phyloP scores from a whole-genome alignment of 2,113 vertebrate genomes.

The Trachemys scripta region DNA sequence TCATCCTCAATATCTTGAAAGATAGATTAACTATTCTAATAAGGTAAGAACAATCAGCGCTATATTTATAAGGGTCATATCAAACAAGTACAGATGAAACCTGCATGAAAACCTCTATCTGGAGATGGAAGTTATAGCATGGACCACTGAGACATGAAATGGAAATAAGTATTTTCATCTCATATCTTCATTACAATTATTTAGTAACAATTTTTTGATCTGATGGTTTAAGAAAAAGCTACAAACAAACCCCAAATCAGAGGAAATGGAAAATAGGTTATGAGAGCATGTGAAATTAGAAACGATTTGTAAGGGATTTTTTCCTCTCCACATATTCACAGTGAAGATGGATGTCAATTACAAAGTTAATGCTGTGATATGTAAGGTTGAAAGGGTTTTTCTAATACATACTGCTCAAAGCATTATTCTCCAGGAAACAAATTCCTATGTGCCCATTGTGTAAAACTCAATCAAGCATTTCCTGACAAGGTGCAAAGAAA shows the following conservation, averaged over 20 bases:
- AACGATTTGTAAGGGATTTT: neutral
- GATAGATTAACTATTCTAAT: neutral
- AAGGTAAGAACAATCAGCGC: neutral
- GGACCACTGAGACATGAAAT: neutral
- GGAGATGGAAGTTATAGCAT: neutral
- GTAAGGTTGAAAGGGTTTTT: conserved; percentile 37
- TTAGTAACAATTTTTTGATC: neutral
- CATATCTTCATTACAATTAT: neutral
- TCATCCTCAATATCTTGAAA: neutral
- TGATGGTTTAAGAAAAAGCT: neutral
- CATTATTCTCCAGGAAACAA: conserved; percentile 56
- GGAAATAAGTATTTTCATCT: neutral
- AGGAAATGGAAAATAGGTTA: neutral
- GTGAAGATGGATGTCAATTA: conserved; percentile 45
- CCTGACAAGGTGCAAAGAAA: conserved; percentile 44
- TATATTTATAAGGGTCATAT: neutral
- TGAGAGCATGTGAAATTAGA: conserved; percentile 19
- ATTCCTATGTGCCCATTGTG: neutral
- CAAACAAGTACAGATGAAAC: neutral
- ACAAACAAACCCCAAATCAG: neutral
- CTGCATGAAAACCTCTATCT: neutral
- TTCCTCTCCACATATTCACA: neutral
- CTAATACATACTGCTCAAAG: conserved; percentile 31
- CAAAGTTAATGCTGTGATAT: conserved; percentile 16
- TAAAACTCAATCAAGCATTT: conserved; percentile 59